Evolutionary conservation across 2,888 invertebrate genomes (phyloP), one percentile per base, ranked within the genome.

Genomic region (Diadegma fenestrale): DNA sequence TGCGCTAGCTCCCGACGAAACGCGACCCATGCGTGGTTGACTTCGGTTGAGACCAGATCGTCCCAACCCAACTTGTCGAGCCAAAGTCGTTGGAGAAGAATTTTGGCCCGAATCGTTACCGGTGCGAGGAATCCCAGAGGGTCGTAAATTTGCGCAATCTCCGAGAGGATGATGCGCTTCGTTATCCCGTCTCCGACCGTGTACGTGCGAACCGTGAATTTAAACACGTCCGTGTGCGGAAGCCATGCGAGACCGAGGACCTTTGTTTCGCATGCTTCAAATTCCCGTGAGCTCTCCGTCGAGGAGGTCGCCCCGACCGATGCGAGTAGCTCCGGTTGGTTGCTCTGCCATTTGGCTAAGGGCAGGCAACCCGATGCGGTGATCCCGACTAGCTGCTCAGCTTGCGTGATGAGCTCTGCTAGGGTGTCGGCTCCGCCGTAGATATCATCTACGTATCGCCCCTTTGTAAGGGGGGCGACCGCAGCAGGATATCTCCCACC

Each of bases 381-480:
- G 48, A 87, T 45, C 12, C 41, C 1, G 37, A 37, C 37, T 7
- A 37, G 7, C 37, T 37, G 37, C 37, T 37, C 37, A 7, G 37
- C 37, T 37, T 48, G 30, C 1, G 22, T 14, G 7, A 22, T 0
- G 22, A 79, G 68, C 17, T 82, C 54, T 6, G 58, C 72, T 2
- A 75, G 30, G 0, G 37, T 45, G 17, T 82, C 76, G 12, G 85
- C 69, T 14, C 86, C 87, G 4, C 81, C 84, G 19, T n/a, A 79
- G 5, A 87, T 76, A 19, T 87, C 86, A 61, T 84, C 87, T 7
- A 86, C 87, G 64, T 86, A 87, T 19, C 81, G 45, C 3, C 81
- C 85, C n/a, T 79, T 26, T 0, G 33, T 48, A n/a, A 87, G 19
- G 4, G 75, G 48, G 4, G 54, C 19, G 0, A 75, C 51, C 12